A percentile compares a stretch with the other conserved stretches of the same genome.
Conservation (phyloP, 2,888 invertebrate species). For the Eupithecia dodoneata region DNA sequence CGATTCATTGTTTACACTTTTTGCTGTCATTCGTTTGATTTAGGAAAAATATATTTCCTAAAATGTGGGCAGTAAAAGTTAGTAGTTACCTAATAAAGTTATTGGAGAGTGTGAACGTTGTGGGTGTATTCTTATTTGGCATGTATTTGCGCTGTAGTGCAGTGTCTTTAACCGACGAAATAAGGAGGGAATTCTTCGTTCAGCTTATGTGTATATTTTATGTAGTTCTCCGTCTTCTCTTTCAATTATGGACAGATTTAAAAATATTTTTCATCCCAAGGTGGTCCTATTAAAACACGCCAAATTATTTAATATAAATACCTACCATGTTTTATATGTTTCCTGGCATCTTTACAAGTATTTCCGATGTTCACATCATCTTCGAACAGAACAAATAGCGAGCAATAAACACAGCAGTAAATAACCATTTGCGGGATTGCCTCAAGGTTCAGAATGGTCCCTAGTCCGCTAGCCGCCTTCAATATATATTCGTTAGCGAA, state of each 20-base stretch:
- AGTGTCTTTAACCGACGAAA: neutral
- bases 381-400: slow-evolving; percentile 28
- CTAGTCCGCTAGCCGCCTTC: slow-evolving; percentile 41
- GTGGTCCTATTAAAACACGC: no score
- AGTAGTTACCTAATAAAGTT: neutral
- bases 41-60: neutral
- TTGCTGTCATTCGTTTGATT: neutral
- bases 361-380: neutral
- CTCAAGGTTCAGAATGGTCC: slow-evolving; percentile 41
- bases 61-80: neutral
- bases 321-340: neutral
- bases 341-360: neutral
- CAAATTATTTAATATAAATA: no score
- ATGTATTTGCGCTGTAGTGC: neutral
- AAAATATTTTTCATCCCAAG: no score
- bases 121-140: neutral
- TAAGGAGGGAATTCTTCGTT: no score
- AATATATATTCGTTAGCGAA: slow-evolving; percentile 66
- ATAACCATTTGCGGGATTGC: slow-evolving; percentile 46
- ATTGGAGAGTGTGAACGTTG: neutral
- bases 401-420: slow-evolving; percentile 41
- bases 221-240: no score
- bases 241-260: no score
- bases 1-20: neutral
- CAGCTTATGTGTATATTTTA: no score